Evolutionary conservation across 2,888 invertebrate genomes (phyloP), one percentile per base, ranked within the genome.

Genomic region (Folsomia candida): DNA sequence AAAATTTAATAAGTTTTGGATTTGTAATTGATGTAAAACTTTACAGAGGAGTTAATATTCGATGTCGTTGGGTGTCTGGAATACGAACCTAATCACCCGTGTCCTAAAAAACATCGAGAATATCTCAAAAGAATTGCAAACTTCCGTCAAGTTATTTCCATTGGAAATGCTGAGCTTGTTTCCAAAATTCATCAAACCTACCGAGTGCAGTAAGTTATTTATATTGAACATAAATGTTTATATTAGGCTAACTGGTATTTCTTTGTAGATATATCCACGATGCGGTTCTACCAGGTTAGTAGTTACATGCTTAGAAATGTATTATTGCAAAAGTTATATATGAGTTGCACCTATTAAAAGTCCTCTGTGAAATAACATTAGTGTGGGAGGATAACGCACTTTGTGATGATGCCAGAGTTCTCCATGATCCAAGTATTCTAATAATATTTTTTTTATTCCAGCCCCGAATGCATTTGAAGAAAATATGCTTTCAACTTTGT

Each of bases 171-270:
- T 77, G 98, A 98, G 85, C 87, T 99, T 79, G 86, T 96, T 81
- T 92, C 94, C 69, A 99, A 99, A 88, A 99, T 99, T 81, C 99
- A 99, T 86, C 98, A 99, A 86, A 99, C 98, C 69, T 99, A 97
- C 86, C 89, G 98, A 84, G 97, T 99, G 82, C 99, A 99, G 37
- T 37, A 37, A 37, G 37, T 37, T 9, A 37, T 37, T 37, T 37
- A 37, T 37, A 4, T 37, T 9, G 37, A n/a, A n/a, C n/a, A n/a
- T n/a, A n/a, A n/a, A n/a, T n/a, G n/a, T n/a, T n/a, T n/a, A n/a
- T n/a, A n/a, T n/a, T n/a, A n/a, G n/a, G n/a, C n/a, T n/a, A n/a
- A n/a, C n/a, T n/a, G n/a, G n/a, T n/a, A 14, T 37, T 37, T 37
- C 14, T 37, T 37, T 37, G 14, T 37, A 37, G 37, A 86, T 99